phyloP scores from a whole-genome alignment of 2,888 invertebrate genomes.

The Cancer borealis region DNA sequence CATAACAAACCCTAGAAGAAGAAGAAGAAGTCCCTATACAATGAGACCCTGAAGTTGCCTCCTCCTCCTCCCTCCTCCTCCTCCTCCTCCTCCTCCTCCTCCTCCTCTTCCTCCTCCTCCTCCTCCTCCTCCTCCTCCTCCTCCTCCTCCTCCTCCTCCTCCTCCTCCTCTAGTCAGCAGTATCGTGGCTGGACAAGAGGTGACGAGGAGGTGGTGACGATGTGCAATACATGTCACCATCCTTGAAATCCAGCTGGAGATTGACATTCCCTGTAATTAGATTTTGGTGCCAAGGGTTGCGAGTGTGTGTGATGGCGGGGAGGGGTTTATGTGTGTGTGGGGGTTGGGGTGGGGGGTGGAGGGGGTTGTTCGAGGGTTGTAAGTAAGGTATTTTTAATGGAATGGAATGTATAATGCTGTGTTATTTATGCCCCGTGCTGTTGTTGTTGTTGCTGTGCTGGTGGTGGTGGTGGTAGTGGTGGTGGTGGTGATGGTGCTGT shows the following conservation, averaged over 20 bases:
- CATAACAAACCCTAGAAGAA: too few relatives aligned
- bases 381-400: not conserved
- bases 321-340: not conserved
- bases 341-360: not conserved
- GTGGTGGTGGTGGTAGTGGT: not conserved
- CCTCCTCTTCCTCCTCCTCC: not conserved
- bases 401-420: not conserved
- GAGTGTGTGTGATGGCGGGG: not conserved
- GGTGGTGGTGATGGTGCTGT: not conserved
- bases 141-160: not conserved
- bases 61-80: not conserved
- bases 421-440: not conserved
- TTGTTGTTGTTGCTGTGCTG: not conserved
- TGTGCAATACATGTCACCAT: conserved; percentile 26
- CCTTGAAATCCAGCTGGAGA: not conserved
- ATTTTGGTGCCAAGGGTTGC: conserved; percentile 16
- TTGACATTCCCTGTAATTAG: not conserved
- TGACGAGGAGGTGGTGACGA: not conserved
- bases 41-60: not conserved
- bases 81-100: not conserved
- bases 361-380: not conserved
- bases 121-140: not conserved
- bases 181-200: not conserved
- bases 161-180: not conserved
- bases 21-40: too few relatives aligned